phyloP scores from a whole-genome alignment of 2,113 vertebrate species.

The Alligator mississippiensis region DNA sequence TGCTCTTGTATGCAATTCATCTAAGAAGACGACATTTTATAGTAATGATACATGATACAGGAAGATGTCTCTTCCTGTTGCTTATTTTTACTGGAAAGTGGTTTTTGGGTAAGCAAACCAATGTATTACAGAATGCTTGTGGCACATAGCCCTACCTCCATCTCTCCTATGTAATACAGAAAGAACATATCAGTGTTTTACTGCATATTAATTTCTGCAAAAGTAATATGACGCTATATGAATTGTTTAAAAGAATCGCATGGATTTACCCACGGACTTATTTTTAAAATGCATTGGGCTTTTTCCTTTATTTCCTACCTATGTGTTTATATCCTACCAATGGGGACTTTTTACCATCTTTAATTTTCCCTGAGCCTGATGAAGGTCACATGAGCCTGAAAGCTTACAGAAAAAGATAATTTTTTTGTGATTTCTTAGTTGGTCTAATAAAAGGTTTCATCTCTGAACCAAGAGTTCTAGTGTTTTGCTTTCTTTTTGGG shows the following conservation, averaged over 20 bases:
- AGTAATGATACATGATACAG: not conserved
- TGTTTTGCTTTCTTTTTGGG: not conserved
- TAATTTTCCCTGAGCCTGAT: no score
- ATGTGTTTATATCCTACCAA: no score
- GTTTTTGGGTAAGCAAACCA: not conserved
- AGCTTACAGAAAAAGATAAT: no score
- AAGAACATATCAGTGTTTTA: not conserved
- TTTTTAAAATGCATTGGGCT: no score
- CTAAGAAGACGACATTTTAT: not conserved
- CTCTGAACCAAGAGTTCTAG: no score
- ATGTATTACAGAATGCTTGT: not conserved
- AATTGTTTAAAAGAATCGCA: not conserved
- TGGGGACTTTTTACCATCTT: no score
- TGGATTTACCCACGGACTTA: no score
- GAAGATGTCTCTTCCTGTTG: not conserved
- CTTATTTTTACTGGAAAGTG: not conserved
- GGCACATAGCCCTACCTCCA: not conserved
- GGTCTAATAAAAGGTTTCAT: no score
- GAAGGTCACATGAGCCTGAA: no score
- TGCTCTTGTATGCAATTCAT: not conserved
- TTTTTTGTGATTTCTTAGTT: no score
- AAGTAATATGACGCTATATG: not conserved
- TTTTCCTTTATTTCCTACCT: no score
- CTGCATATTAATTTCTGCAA: constrained; percentile 13
- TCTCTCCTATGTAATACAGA: not conserved